These are phyloP conservation scores for Rhinatrema bivittatum DNA, from an alignment of 2,797 vertebrate species.

Conservation along the genomic window DNA sequence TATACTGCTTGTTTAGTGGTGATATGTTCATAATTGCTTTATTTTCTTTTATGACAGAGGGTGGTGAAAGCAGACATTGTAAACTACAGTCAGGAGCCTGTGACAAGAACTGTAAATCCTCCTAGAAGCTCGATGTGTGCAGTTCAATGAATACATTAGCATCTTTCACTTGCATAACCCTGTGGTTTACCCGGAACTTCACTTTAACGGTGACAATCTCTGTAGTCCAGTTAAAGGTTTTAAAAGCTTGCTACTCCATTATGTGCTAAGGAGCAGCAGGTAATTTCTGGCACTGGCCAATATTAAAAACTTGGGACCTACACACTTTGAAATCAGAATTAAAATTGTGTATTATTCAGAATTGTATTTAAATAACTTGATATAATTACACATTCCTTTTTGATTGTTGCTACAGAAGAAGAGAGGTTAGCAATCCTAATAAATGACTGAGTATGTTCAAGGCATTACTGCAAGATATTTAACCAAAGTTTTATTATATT, in stretches of 20 bases:
- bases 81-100: slow-evolving; percentile 94
- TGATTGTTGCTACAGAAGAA: slow-evolving; percentile 9
- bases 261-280: slow-evolving; percentile 19
- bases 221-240: slow-evolving; percentile 26
- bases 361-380: slow-evolving; percentile 26
- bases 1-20: too few species aligned
- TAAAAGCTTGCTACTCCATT: slow-evolving; percentile 11
- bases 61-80: slow-evolving; percentile 98
- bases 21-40: slow-evolving; percentile 34
- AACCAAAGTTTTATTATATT: slow-evolving; percentile 12
- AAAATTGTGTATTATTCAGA: slow-evolving; percentile 31
- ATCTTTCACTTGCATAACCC: slow-evolving; percentile 15
- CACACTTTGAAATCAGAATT: slow-evolving; percentile 31
- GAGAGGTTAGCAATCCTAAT: slow-evolving; percentile 8
- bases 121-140: slow-evolving; percentile 95
- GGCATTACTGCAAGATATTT: slow-evolving; percentile 17
- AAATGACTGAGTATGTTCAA: slow-evolving; percentile 11
- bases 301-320: slow-evolving; percentile 26
- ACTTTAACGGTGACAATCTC: slow-evolving; percentile 37
- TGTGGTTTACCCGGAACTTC: slow-evolving; percentile 20
- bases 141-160: slow-evolving; percentile 69
- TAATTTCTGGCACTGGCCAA: slow-evolving; percentile 24
- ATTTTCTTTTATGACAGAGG: slow-evolving; percentile 62
- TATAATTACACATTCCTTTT: slow-evolving; percentile 20
- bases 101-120: slow-evolving; percentile 76